Base-by-base conservation (phyloP, 30 jellyfish, hydroid and myxozoan genomes). In the Aurelia sp. region DNA sequence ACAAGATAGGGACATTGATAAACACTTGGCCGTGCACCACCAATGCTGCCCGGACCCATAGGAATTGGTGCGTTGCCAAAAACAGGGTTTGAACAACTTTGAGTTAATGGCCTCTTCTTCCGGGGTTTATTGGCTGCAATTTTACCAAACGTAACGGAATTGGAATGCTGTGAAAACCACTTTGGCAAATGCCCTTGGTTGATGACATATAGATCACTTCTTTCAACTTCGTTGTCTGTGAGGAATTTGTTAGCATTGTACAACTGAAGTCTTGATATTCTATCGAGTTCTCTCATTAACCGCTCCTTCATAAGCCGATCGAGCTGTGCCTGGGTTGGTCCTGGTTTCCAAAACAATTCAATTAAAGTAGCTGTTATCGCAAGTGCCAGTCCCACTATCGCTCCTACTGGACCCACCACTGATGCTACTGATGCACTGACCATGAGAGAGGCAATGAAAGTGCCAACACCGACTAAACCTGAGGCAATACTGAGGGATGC, bases 391-490 rank as follows among this genome's bases (percentile, higher is more conserved):
- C 71, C 21, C 27, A 72, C 68, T 15, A 72, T 47, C 19, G 68
- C 84, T 16, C 84, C 84, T 4, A 47, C 84, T 41, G 84, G 84
- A 17, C 84, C 84, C 19, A 50, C 38, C 10, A 66, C 78, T 15
- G 78, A n/a, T 3, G 68, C 69, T 11, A 50, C 84, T 8, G 84
- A 15, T n/a, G 84, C 33, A 17, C 66, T 19, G n/a, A 41, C 72
- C 20, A 27, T 69, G 11, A 72, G 84, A 38, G 24, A 41, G 44
- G 68, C 69, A 50, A 72, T 17, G 11, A 72, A 72, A 15, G 84
- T 35, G 10, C 12, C 72, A 4, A 72, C 73, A 40, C 84, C 84
- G 9, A 72, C 84, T 8, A 50, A 5, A 7, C 84, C 74, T 15
- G 84, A 72, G 19, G 68, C 84, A 15, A 72, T 72, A 72, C 84